Conservation (phyloP, 1,140 invertebrate genomes). For the Micrasema minimum region DNA sequence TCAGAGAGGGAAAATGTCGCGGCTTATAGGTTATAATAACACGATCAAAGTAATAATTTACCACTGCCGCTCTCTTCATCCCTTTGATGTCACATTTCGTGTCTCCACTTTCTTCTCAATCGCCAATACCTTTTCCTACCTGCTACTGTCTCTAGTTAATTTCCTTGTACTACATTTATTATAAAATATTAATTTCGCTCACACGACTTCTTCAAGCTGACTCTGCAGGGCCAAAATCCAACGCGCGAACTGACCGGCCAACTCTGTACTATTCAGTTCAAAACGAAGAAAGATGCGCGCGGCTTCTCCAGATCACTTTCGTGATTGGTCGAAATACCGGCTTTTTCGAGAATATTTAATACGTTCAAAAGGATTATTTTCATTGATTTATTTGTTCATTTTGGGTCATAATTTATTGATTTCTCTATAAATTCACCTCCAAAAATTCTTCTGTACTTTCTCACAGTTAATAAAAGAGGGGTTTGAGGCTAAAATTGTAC, state of each 20-base stretch:
- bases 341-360: constrained; percentile 27
- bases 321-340: constrained; percentile 67
- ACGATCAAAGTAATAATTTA: constrained; percentile 63
- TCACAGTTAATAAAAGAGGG: constrained; percentile 49
- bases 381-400: background rate
- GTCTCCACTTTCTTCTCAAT: constrained; percentile 76
- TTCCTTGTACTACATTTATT: constrained; percentile 83
- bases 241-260: constrained; percentile 71
- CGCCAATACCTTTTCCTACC: constrained; percentile 84
- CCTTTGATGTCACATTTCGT: constrained; percentile 85
- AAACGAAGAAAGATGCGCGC: constrained; percentile 85
- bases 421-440: background rate
- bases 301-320: constrained; percentile 70
- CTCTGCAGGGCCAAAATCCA: constrained; percentile 67
- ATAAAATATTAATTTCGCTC: constrained; percentile 25
- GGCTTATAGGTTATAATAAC: constrained; percentile 64
- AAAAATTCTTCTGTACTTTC: constrained; percentile 4
- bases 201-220: constrained; percentile 55
- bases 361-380: background rate
- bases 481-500: constrained; percentile 51
- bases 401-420: too few species aligned
- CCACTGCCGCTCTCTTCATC: constrained; percentile 87
- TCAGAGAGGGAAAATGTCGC: constrained; percentile 65
- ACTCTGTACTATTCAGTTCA: constrained; percentile 74
- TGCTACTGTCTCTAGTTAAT: constrained; percentile 83